Percentiles rank a stretch among this genome's conserved stretches.
These are phyloP conservation scores for Podilymbus podiceps DNA, from an alignment of 2,113 vertebrate species.

Conservation along the genomic window DNA sequence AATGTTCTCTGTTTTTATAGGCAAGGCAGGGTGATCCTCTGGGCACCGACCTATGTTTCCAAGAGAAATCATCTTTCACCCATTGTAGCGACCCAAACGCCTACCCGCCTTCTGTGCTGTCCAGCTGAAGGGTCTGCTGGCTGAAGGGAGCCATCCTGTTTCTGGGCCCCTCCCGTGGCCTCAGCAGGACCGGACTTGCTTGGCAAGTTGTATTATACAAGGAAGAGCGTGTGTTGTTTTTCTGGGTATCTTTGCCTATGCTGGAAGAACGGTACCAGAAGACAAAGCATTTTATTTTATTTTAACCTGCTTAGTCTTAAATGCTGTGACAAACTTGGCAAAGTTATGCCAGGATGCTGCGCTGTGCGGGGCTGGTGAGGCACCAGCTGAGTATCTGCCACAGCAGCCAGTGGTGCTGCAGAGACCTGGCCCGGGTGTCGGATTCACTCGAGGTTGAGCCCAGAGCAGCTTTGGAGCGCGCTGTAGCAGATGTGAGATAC, in stretches of 20 bases:
- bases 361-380: no score
- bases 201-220: background rate
- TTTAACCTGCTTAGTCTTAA: background rate
- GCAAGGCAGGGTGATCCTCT: background rate
- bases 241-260: background rate
- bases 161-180: background rate
- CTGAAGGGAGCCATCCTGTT: background rate
- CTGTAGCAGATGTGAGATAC: background rate
- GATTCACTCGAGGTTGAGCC: background rate
- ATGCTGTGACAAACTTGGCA: accelerated
- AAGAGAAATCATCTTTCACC: background rate
- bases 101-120: background rate
- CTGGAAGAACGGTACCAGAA: background rate
- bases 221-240: background rate
- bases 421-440: background rate
- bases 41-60: background rate
- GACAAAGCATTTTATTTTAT: background rate
- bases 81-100: background rate
- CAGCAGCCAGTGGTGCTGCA: background rate
- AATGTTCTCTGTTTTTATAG: background rate
- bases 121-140: background rate
- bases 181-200: background rate
- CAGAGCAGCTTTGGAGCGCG: accelerated
- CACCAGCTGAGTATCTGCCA: background rate
- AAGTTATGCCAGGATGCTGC: accelerated